Base-by-base conservation (phyloP, 64 coral and sea anemone species). In the Stylophora pistillata region DNA sequence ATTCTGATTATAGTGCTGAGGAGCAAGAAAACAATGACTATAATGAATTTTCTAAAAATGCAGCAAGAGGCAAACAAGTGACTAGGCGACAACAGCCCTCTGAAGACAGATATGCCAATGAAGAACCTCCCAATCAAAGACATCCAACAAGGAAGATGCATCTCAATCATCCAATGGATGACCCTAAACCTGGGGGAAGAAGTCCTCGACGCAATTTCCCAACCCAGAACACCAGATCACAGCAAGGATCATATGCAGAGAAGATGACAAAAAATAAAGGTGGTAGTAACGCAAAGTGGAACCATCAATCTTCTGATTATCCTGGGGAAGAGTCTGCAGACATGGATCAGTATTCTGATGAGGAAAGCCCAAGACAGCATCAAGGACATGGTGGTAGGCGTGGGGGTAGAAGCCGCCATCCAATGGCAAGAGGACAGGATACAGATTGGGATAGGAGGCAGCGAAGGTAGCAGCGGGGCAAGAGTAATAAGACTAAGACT, bases 231-330 rank as follows among this genome's bases (percentile, higher is more conserved):
- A 56, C 47, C 47, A 84, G 62, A 23, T 84, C 62, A 84, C 60
- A 84, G 61, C 33, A 84, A 84, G 62, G 80, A 5, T 84, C 80
- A 53, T 84, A 84, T 84, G 60, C 80, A 53, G 61, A 84, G 26
- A 70, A 62, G 33, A 53, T 69, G 52, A 68, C 66, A 53, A 68
- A 84, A 33, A 60, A 69, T 3, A 84, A 84, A 54, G 62, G 32
- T 84, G 34, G 0, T 52, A 25, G n/a, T 25, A 68, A 68, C 0
- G n/a, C 64, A n/a, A 64, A 10, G 61, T 64, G 61, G 61, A 64
- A 64, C 61, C 61, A 17, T 20, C 61, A 64, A n/a, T 23, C 61
- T 21, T 18, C 61, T 23, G 23, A 23, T 64, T 21, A 70, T 37
- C 62, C 80, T 53, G 21, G 16, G 62, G 60, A 53, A 23, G 61